These are phyloP conservation scores for Ellobius talpinus DNA, from an alignment of 2,113 vertebrate genomes.

Conservation along the genomic window DNA sequence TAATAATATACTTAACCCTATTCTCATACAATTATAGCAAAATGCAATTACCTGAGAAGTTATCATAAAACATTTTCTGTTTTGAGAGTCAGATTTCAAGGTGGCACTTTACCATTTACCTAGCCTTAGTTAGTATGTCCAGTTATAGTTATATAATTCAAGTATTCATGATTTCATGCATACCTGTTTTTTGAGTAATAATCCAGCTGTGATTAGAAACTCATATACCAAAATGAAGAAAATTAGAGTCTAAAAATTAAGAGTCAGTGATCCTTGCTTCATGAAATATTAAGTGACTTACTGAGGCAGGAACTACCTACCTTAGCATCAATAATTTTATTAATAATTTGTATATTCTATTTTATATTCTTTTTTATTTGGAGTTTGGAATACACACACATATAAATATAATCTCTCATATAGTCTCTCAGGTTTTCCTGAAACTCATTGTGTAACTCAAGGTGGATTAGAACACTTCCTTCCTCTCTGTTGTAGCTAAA, in stretches of 20 bases:
- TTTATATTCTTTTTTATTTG: not conserved
- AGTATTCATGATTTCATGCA: not conserved
- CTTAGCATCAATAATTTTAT: not conserved
- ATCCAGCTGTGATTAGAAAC: not conserved
- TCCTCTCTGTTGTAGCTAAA: not conserved
- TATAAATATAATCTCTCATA: not conserved
- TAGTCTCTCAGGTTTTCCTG: not conserved
- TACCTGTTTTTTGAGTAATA: not conserved
- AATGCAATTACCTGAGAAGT: not conserved
- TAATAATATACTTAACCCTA: not conserved
- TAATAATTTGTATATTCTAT: not conserved
- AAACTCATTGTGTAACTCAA: not conserved
- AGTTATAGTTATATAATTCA: not conserved
- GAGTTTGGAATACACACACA: not conserved
- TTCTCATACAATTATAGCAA: not conserved
- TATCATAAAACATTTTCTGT: not conserved
- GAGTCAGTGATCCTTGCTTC: not conserved
- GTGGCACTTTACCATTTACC: not conserved
- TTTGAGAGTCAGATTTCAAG: not conserved
- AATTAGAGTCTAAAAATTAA: not conserved
- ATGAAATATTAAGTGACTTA: not conserved
- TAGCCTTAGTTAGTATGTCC: not conserved
- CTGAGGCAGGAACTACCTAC: not conserved
- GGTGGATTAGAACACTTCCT: not conserved
- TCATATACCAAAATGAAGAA: not conserved